Conservation (phyloP, 2,797 vertebrate genomes). For the Takifugu ocellatus region DNA sequence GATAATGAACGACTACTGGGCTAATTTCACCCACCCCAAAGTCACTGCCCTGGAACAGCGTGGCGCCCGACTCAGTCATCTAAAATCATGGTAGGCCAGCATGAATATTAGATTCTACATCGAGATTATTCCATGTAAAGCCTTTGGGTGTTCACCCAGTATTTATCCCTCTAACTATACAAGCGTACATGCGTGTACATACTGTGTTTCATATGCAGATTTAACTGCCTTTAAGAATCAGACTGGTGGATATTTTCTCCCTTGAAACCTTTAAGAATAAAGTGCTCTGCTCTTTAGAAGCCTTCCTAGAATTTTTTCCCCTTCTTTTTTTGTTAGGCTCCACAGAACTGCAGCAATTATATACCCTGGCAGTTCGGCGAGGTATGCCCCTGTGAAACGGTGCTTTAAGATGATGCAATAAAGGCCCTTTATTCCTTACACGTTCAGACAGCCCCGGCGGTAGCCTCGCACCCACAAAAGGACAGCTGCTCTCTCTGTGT, state of each 20-base stretch:
- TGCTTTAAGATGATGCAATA: slow-evolving; percentile 59
- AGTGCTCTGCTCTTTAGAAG: slow-evolving; percentile 29
- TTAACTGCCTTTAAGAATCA: slow-evolving; percentile 27
- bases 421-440: slow-evolving; percentile 57
- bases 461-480: slow-evolving; percentile 57
- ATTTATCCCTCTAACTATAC: neutral
- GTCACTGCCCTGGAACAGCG: slow-evolving; percentile 55
- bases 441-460: slow-evolving; percentile 45
- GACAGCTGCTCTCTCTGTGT: slow-evolving; percentile 57
- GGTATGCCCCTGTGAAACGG: slow-evolving; percentile 52
- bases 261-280: slow-evolving; percentile 26
- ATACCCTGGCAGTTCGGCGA: slow-evolving; percentile 38
- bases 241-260: slow-evolving; percentile 6
- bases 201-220: slow-evolving; percentile 8
- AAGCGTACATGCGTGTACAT: neutral
- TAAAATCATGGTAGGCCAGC: slow-evolving; percentile 51
- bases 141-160: slow-evolving; percentile 19
- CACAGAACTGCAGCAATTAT: slow-evolving; percentile 44
- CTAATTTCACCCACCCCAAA: slow-evolving; percentile 71
- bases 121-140: slow-evolving; percentile 26
- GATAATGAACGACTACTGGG: slow-evolving; percentile 76
- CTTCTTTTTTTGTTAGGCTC: slow-evolving; percentile 6
- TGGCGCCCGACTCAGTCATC: slow-evolving; percentile 41
- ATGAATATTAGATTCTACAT: slow-evolving; percentile 68
- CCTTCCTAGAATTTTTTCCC: slow-evolving; percentile 14